Evolutionary conservation across 2,113 vertebrate genomes (phyloP).

Genomic region (Colinus virginianus): DNA sequence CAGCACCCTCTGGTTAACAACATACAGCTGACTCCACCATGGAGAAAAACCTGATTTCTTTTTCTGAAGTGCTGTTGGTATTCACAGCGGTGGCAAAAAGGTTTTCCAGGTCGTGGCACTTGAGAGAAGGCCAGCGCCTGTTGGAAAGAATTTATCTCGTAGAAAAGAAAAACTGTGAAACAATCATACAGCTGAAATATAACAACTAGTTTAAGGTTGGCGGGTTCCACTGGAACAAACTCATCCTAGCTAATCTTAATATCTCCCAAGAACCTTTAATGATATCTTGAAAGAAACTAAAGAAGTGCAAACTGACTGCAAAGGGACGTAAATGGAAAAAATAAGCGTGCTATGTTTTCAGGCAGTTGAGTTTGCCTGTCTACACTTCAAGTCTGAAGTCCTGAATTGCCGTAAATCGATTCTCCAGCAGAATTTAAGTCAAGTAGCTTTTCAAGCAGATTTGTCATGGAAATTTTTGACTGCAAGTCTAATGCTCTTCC

Average conservation of each 20-base stretch:
- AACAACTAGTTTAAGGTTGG: slow-evolving; percentile 45
- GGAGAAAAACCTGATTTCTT: background rate
- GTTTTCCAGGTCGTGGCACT: slow-evolving; percentile 20
- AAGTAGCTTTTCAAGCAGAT: slow-evolving; percentile 31
- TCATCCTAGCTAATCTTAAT: slow-evolving; percentile 48
- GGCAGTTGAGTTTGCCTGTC: slow-evolving; percentile 50
- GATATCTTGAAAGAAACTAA: slow-evolving; percentile 68
- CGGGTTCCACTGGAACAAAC: slow-evolving; percentile 65
- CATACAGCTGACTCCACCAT: background rate
- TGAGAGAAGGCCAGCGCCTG: background rate
- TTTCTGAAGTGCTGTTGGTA: slow-evolving; percentile 15
- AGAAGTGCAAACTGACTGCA: slow-evolving; percentile 66
- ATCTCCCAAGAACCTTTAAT: slow-evolving; percentile 53
- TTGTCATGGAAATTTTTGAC: slow-evolving; percentile 41
- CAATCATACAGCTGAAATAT: slow-evolving; percentile 37
- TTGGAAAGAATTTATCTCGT: background rate
- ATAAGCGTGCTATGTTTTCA: slow-evolving; percentile 37
- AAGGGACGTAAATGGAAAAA: slow-evolving; percentile 54
- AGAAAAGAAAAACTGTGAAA: slow-evolving; percentile 49
- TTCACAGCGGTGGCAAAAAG: background rate
- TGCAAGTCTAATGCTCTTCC: background rate
- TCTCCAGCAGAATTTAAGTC: slow-evolving; percentile 28
- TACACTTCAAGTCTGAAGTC: slow-evolving; percentile 56
- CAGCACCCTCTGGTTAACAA: slow-evolving; percentile 44
- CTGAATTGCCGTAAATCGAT: slow-evolving; percentile 36